Conservation (phyloP, 1,140 invertebrate species). For the Oscheius sp. region DNA sequence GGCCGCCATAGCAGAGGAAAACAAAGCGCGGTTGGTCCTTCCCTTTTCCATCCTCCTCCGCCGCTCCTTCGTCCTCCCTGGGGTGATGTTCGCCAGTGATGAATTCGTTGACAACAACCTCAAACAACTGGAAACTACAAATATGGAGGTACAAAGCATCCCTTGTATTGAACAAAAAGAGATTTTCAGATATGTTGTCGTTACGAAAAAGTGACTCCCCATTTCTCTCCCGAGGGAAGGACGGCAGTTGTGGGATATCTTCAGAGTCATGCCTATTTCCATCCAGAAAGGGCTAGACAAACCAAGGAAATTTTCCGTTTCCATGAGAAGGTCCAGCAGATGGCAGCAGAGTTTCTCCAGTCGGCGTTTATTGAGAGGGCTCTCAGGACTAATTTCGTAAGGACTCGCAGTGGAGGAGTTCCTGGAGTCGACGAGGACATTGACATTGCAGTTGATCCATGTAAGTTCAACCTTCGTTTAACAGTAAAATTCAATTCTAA, state of each 20-base stretch:
- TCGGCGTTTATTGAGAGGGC: constrained; percentile 13
- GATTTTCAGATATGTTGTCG: constrained; percentile 26
- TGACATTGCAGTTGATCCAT: constrained; percentile 14
- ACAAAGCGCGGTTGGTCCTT: constrained; percentile 8
- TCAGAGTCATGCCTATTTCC: constrained; percentile 35
- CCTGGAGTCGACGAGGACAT: constrained; percentile 21
- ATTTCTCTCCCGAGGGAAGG: background rate
- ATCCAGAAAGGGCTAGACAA: constrained; percentile 25
- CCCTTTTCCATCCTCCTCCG: constrained; percentile 6
- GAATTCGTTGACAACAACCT: background rate
- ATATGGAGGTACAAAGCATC: background rate
- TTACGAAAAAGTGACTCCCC: constrained; percentile 13
- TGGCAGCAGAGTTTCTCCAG: constrained; percentile 19
- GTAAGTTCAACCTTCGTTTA: background rate
- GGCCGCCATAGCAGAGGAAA: background rate
- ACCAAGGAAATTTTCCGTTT: constrained; percentile 34
- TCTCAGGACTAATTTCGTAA: constrained; percentile 10
- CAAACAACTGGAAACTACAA: background rate
- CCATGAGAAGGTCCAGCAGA: constrained; percentile 9
- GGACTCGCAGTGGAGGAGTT: background rate
- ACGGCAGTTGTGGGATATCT: constrained; percentile 31
- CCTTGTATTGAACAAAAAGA: background rate
- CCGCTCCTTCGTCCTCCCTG: constrained; percentile 17
- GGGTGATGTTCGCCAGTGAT: background rate
- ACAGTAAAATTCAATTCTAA: background rate